Percentiles rank a stretch among this genome's conserved stretches.
Conservation (phyloP, 2,888 invertebrate genomes). For the Holacanthella duospinosa region DNA sequence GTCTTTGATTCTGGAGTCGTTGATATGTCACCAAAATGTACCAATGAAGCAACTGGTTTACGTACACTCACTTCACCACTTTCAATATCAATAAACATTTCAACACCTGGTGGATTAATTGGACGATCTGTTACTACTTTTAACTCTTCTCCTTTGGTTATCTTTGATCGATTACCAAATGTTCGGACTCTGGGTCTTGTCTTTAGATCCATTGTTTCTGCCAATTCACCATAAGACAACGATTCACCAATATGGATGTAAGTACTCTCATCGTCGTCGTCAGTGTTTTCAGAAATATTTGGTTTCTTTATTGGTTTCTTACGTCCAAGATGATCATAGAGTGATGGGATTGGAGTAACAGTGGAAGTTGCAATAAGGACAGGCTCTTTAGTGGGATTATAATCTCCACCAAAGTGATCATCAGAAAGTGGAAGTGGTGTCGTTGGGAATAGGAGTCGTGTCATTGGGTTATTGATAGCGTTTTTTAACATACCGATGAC, state of each 20-base stretch:
- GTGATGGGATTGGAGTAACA: not conserved
- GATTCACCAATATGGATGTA: not conserved
- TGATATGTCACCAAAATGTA: conserved; percentile 23
- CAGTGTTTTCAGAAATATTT: not conserved
- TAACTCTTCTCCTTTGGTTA: not conserved
- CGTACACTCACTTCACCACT: conserved; percentile 35
- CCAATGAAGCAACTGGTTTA: conserved; percentile 32
- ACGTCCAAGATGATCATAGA: not conserved
- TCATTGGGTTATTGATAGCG: not conserved
- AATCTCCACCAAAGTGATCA: not conserved
- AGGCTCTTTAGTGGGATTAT: not conserved
- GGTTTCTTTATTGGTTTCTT: not conserved
- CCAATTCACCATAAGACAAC: not conserved
- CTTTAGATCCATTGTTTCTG: not conserved
- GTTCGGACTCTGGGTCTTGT: not conserved
- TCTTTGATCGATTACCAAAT: not conserved
- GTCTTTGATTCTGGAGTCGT: conserved; percentile 17
- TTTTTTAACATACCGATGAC: conserved; percentile 2
- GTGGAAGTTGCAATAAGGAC: not conserved
- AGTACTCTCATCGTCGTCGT: not conserved
- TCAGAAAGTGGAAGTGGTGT: not conserved
- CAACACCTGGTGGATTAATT: conserved; percentile 11
- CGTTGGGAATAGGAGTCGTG: conserved; percentile 2
- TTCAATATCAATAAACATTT: conserved; percentile 34
- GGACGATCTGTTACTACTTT: not conserved